phyloP scores from a whole-genome alignment of 2,888 invertebrate genomes.

The Gonocerus acuteangulatus region DNA sequence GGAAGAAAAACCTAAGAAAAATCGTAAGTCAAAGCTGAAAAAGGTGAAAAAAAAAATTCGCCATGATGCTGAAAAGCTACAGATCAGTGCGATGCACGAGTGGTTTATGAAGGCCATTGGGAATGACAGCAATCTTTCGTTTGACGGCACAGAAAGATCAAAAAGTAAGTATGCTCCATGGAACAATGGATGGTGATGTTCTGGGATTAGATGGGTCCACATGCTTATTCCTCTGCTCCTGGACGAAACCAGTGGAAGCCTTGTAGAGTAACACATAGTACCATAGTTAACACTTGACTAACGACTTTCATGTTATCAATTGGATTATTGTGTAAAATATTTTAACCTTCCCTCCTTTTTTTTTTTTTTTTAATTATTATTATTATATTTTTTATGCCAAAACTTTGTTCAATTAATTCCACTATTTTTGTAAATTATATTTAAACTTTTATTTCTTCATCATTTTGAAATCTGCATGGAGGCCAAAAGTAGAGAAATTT shows the following conservation, averaged over 20 bases:
- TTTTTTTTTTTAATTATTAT: too few relatives aligned
- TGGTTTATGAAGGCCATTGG: slow-evolving; percentile 38
- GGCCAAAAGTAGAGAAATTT: too few relatives aligned
- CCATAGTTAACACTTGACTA: slow-evolving; percentile 4
- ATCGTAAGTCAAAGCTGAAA: slow-evolving; percentile 36
- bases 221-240: background rate
- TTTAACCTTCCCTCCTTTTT: too few relatives aligned
- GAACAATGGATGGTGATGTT: slow-evolving; percentile 4
- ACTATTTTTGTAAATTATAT: too few relatives aligned
- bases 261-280: slow-evolving; percentile 11
- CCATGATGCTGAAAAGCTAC: slow-evolving; percentile 37
- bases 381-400: too few relatives aligned
- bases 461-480: too few relatives aligned
- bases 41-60: slow-evolving; percentile 36
- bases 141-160: slow-evolving; percentile 32
- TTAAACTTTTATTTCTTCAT: too few relatives aligned
- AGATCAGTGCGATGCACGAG: slow-evolving; percentile 36
- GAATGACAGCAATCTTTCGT: slow-evolving; percentile 35
- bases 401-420: too few relatives aligned
- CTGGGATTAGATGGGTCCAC: slow-evolving; percentile 1
- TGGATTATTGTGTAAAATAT: too few relatives aligned
- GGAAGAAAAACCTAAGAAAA: slow-evolving; percentile 30
- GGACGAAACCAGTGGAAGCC: slow-evolving; percentile 24
- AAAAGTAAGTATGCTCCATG: slow-evolving; percentile 36
- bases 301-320: background rate